These are phyloP conservation scores for Chesias legatella DNA, from an alignment of 2,888 invertebrate genomes.

Conservation along the genomic window DNA sequence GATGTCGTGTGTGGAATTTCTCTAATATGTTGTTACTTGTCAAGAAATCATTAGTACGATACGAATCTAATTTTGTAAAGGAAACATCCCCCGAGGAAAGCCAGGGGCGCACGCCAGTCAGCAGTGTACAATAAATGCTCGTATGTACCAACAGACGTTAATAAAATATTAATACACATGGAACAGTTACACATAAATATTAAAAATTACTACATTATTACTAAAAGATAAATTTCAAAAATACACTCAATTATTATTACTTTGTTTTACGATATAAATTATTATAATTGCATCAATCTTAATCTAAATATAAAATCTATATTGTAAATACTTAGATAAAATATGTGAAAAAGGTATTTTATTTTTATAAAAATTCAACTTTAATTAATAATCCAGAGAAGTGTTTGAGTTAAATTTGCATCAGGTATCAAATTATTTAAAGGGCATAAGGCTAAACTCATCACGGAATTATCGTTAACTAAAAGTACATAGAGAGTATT, in stretches of 20 bases:
- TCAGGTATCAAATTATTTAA: conserved; percentile 15
- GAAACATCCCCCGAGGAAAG: no score
- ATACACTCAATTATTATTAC: conserved; percentile 23
- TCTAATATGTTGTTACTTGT: no score
- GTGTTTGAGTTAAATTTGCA: conserved; percentile 15
- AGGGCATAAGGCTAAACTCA: conserved; percentile 11
- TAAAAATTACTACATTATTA: conserved; percentile 16
- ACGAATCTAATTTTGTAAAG: no score
- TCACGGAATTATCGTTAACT: conserved; percentile 11
- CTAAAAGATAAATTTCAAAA: conserved; percentile 26
- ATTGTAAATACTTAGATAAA: conserved; percentile 26
- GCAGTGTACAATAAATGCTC: neutral
- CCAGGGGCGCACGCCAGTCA: no score
- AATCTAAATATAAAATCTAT: conserved; percentile 27
- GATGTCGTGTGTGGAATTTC: no score
- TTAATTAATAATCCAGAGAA: conserved; percentile 11
- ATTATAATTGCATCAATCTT: conserved; percentile 21
- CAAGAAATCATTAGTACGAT: no score
- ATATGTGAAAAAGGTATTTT: conserved; percentile 27
- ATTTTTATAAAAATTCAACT: conserved; percentile 19
- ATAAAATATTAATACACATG: conserved; percentile 10
- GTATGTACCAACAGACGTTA: conserved; percentile 5
- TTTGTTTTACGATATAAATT: conserved; percentile 19
- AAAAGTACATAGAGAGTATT: conserved; percentile 19
- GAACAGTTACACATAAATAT: conserved; percentile 17